phyloP scores from a whole-genome alignment of 2,888 invertebrate species.

The Acrobasis suavella region DNA sequence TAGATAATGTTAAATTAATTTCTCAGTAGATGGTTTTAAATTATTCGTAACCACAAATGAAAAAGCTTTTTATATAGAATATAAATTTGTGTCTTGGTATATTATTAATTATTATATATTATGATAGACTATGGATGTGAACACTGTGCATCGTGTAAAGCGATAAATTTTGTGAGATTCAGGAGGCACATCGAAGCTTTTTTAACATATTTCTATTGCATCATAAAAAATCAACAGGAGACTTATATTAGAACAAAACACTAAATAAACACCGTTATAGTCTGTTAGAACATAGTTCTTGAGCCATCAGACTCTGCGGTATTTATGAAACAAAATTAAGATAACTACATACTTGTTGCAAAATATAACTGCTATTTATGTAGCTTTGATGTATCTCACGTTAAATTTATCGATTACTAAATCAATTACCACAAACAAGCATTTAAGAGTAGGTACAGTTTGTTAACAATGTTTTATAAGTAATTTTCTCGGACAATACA shows the following conservation, averaged over 20 bases:
- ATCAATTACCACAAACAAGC: slow-evolving; percentile 34
- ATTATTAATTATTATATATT: background rate
- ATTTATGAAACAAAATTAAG: slow-evolving; percentile 46
- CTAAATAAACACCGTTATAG: slow-evolving; percentile 63
- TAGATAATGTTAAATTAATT: slow-evolving; percentile 28
- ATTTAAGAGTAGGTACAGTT: slow-evolving; percentile 27
- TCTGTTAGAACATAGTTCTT: slow-evolving; percentile 77
- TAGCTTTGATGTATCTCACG: slow-evolving; percentile 32
- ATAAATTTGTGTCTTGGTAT: background rate
- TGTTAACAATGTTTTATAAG: too few species aligned
- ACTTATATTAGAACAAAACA: slow-evolving; percentile 26
- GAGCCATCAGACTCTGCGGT: slow-evolving; percentile 76
- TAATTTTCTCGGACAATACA: too few species aligned
- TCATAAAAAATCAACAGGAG: slow-evolving; percentile 28
- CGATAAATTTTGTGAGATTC: slow-evolving; percentile 58
- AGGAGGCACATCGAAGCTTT: slow-evolving; percentile 69
- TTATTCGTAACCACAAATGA: slow-evolving; percentile 8
- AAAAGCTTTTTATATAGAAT: background rate
- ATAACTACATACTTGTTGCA: background rate
- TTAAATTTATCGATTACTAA: slow-evolving; percentile 27
- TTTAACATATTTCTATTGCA: slow-evolving; percentile 25
- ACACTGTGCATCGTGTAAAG: slow-evolving; percentile 38
- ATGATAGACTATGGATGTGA: slow-evolving; percentile 52
- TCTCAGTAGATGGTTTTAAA: slow-evolving; percentile 21
- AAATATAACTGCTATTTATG: background rate